These are phyloP conservation scores for Pipistrellus pipistrellus DNA, from an alignment of 2,797 vertebrate genomes.

Conservation along the genomic window DNA sequence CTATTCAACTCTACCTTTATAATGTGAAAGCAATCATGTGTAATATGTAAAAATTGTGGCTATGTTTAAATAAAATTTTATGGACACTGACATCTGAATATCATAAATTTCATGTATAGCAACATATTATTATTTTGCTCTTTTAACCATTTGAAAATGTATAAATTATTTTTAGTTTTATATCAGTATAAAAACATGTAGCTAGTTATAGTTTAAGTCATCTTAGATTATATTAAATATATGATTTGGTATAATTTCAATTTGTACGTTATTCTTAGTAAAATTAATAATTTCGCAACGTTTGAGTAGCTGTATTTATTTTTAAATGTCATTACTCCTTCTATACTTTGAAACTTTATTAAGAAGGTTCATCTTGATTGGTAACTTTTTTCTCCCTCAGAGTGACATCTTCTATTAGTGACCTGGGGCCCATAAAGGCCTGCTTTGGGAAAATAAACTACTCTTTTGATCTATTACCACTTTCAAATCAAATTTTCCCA, in stretches of 20 bases:
- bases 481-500: slow-evolving; percentile 9
- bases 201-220: neutral
- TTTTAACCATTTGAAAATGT: neutral
- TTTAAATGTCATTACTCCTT: neutral
- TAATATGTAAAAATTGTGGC: neutral
- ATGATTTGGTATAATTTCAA: neutral
- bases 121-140: neutral
- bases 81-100: neutral
- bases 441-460: neutral
- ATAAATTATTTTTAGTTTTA: neutral
- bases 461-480: neutral
- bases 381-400: neutral
- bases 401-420: neutral
- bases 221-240: neutral
- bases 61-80: neutral
- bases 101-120: neutral
- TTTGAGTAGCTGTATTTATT: neutral
- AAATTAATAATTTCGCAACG: neutral
- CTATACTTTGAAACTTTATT: slow-evolving; percentile 15
- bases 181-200: neutral
- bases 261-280: neutral
- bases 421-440: neutral
- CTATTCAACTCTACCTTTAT: neutral
- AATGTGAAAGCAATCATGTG: neutral
- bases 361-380: neutral